phyloP scores from a whole-genome alignment of 2,113 vertebrate species.

The Blennius ocellaris region DNA sequence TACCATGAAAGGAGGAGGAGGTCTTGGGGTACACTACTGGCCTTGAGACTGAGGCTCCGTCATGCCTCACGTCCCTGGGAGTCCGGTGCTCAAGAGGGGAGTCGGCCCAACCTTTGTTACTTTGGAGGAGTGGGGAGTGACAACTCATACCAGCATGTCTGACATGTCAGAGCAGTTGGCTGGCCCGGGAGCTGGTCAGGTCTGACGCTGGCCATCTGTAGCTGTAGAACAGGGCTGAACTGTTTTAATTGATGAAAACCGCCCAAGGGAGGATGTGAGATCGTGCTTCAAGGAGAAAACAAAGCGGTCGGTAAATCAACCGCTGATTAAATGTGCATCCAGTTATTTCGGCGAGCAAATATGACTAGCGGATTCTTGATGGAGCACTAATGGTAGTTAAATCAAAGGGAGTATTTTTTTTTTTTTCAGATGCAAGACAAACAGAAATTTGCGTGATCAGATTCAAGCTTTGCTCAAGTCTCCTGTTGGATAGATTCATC shows the following conservation, averaged over 20 bases:
- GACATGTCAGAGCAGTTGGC: constrained; percentile 79
- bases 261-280: constrained; percentile 52
- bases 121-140: constrained; percentile 73
- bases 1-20: constrained; percentile 57
- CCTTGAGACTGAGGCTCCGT: constrained; percentile 74
- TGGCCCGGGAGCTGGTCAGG: constrained; percentile 53
- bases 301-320: constrained; percentile 45
- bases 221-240: constrained; percentile 48
- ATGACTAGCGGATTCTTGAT: constrained; percentile 37
- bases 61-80: constrained; percentile 71
- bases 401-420: constrained; percentile 39
- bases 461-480: constrained; percentile 57
- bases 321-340: constrained; percentile 53
- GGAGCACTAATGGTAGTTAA: constrained; percentile 51
- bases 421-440: constrained; percentile 56
- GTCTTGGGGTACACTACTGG: constrained; percentile 66
- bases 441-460: constrained; percentile 67
- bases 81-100: constrained; percentile 68
- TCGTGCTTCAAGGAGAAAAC: constrained; percentile 59
- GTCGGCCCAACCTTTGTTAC: constrained; percentile 72
- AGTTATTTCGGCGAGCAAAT: constrained; percentile 64
- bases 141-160: constrained; percentile 77
- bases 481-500: constrained; percentile 65
- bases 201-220: constrained; percentile 74
- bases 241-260: constrained; percentile 65